Percentiles rank a stretch among this genome's conserved stretches.
These are phyloP conservation scores for Morus bassanus DNA, from an alignment of 2,797 vertebrate genomes.

Conservation along the genomic window DNA sequence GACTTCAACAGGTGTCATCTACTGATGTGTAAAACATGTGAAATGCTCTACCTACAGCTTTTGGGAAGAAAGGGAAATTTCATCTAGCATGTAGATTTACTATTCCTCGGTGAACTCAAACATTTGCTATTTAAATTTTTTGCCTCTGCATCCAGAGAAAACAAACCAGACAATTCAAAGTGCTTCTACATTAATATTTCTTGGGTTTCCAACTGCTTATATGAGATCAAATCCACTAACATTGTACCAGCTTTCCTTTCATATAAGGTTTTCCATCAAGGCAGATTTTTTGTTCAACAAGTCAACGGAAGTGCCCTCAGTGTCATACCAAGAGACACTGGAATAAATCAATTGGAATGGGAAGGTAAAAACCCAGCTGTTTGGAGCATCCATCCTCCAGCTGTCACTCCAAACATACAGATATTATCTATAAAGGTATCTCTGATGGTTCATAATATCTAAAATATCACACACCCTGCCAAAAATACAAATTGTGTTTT, in stretches of 20 bases:
- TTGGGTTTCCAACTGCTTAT: conserved; percentile 19
- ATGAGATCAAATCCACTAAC: conserved; percentile 16
- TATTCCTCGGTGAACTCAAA: not conserved
- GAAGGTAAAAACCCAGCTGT: not conserved
- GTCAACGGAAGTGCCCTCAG: not conserved
- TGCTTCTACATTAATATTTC: not conserved
- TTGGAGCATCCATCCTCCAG: not conserved
- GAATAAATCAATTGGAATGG: not conserved
- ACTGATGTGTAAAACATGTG: conserved; percentile 1
- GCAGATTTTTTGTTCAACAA: conserved; percentile 22
- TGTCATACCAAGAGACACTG: fast-evolving
- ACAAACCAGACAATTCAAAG: conserved; percentile 45
- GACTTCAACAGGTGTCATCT: not conserved
- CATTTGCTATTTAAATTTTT: conserved; percentile 40
- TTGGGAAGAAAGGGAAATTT: not conserved
- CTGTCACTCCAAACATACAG: not conserved
- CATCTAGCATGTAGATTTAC: not conserved
- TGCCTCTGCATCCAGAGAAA: conserved; percentile 23
- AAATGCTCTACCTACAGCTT: not conserved
- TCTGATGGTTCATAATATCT: not conserved
- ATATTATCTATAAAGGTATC: not conserved
- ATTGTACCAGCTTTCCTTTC: not conserved
- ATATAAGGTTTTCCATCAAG: not conserved
- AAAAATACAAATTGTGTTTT: not conserved
- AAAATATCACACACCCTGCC: not conserved